A percentile compares a stretch with the other conserved stretches of the same genome.
phyloP scores from a whole-genome alignment of 2,797 vertebrate species.

The Malacoctenus gilli region DNA sequence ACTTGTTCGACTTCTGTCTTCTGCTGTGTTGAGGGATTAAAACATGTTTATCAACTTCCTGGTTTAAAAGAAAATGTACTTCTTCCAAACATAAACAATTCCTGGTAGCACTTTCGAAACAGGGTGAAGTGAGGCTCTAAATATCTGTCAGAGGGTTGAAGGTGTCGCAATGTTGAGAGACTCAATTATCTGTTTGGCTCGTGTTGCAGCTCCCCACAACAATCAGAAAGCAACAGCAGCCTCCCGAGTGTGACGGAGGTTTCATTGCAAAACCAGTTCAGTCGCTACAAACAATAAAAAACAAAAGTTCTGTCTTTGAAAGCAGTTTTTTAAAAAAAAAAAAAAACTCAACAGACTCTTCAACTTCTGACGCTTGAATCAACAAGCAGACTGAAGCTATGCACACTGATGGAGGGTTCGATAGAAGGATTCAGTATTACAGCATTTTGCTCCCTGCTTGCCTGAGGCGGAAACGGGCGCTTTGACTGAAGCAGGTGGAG shows the following conservation, averaged over 20 bases:
- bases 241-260: background rate
- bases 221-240: constrained; percentile 1
- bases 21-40: too few species aligned
- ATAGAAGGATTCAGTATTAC: constrained; percentile 24
- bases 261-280: background rate
- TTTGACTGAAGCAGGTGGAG: background rate
- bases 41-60: too few species aligned
- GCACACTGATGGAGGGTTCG: constrained; percentile 16
- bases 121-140: constrained; percentile 10
- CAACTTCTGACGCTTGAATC: too few species aligned
- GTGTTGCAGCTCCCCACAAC: constrained; percentile 1
- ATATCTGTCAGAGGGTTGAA: constrained; percentile 12
- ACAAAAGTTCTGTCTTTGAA: background rate
- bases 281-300: background rate
- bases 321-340: too few species aligned
- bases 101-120: too few species aligned
- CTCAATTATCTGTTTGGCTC: constrained; percentile 19
- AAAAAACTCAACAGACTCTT: too few species aligned
- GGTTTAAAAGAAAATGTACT: background rate
- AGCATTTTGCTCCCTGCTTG: constrained; percentile 32
- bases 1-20: background rate
- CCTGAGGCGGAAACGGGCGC: constrained; percentile 2
- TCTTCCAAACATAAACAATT: constrained; percentile 2
- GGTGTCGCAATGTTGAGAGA: constrained; percentile 23
- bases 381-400: too few species aligned